Percentiles rank a stretch among this genome's conserved stretches.
These are phyloP conservation scores for Tragulus kanchil DNA, from an alignment of 2,113 vertebrate species.

Conservation along the genomic window DNA sequence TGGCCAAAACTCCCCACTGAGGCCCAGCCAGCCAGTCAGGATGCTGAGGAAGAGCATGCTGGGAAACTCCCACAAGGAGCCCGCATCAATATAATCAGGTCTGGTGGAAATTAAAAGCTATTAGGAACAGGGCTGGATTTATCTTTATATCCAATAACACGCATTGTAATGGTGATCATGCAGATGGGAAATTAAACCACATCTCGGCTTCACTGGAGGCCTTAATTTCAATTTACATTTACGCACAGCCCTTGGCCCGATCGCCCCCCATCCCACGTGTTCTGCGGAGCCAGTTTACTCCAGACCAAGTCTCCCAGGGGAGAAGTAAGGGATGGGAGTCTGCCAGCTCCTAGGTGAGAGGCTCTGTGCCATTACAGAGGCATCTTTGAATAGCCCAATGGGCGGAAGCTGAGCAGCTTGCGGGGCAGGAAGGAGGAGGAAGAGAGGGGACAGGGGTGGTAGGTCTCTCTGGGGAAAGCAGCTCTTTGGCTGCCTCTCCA, in stretches of 20 bases:
- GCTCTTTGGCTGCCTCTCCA: neutral
- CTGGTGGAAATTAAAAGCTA: conserved; percentile 82
- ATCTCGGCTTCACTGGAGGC: conserved; percentile 70
- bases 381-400: neutral
- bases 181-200: conserved; percentile 81
- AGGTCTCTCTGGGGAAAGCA: neutral
- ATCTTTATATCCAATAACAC: conserved; percentile 80
- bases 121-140: conserved; percentile 81
- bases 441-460: neutral
- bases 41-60: conserved; percentile 72
- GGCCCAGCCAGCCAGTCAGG: conserved; percentile 51
- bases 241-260: conserved; percentile 19
- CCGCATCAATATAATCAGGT: conserved; percentile 70
- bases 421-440: neutral
- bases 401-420: neutral
- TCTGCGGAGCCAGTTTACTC: neutral
- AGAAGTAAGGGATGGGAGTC: neutral
- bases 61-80: conserved; percentile 79
- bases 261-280: neutral
- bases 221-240: conserved; percentile 73
- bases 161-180: conserved; percentile 75
- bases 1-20: conserved; percentile 65
- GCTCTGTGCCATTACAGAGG: neutral
- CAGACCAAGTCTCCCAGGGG: neutral
- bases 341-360: neutral